phyloP scores from a whole-genome alignment of 2,888 invertebrate species.

The Cepaea hortensis region DNA sequence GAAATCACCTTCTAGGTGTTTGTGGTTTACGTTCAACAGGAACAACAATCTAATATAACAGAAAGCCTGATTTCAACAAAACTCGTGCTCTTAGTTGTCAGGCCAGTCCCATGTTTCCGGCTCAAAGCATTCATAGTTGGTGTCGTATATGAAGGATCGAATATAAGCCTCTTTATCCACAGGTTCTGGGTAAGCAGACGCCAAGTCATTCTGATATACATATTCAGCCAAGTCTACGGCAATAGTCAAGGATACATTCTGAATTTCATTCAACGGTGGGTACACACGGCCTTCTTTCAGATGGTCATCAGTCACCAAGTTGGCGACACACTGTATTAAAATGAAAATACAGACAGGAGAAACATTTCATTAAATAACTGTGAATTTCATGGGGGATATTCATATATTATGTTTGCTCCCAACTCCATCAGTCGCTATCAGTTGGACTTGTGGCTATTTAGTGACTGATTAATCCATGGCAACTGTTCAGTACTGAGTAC shows the following conservation, averaged over 20 bases:
- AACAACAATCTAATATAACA: neutral
- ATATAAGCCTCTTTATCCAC: conserved; percentile 78
- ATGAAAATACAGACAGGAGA: neutral
- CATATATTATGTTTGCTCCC: too few species aligned
- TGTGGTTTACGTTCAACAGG: neutral
- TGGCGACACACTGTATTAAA: conserved; percentile 83
- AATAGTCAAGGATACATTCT: conserved; percentile 90
- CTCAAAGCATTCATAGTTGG: conserved; percentile 77
- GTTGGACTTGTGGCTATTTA: too few species aligned
- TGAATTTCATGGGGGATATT: too few species aligned
- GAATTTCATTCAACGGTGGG: conserved; percentile 90
- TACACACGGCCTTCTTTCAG: conserved; percentile 91
- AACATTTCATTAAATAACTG: too few species aligned
- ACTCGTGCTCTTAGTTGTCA: neutral
- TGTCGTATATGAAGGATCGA: conserved; percentile 65
- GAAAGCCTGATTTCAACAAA: neutral
- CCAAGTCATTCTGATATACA: conserved; percentile 82
- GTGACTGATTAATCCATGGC: too few species aligned
- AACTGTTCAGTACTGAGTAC: too few species aligned
- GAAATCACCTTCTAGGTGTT: neutral
- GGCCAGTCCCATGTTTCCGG: conserved; percentile 78
- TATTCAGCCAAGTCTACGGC: conserved; percentile 88
- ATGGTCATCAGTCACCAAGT: conserved; percentile 87
- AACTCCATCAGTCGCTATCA: too few species aligned
- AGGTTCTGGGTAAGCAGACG: conserved; percentile 79